These are phyloP conservation scores for Brachionus sp. DNA, from an alignment of 1,140 invertebrate genomes.

Conservation along the genomic window DNA sequence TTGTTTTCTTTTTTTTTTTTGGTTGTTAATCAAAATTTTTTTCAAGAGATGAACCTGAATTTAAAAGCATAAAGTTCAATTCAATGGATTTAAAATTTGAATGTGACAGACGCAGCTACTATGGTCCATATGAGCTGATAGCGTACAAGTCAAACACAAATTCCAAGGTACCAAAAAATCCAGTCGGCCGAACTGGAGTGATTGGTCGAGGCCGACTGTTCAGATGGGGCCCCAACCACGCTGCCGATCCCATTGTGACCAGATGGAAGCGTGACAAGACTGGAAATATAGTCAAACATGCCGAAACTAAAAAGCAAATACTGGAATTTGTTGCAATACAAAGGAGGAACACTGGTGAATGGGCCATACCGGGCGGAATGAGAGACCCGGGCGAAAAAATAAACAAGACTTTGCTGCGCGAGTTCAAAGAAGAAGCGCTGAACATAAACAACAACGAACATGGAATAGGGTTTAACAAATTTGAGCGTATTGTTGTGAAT, in stretches of 20 bases:
- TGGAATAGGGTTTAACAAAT: constrained; percentile 23
- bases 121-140: constrained; percentile 64
- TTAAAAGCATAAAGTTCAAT: constrained; percentile 68
- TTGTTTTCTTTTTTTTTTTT: not conserved
- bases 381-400: constrained; percentile 79
- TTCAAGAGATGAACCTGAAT: constrained; percentile 49
- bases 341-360: constrained; percentile 74
- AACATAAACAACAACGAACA: constrained; percentile 59
- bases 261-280: constrained; percentile 54
- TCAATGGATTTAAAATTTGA: constrained; percentile 68
- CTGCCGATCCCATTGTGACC: constrained; percentile 73
- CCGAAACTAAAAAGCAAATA: constrained; percentile 54
- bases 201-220: constrained; percentile 64
- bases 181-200: constrained; percentile 72
- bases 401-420: constrained; percentile 70
- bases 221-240: constrained; percentile 85
- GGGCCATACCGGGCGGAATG: constrained; percentile 87
- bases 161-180: constrained; percentile 62
- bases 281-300: constrained; percentile 66
- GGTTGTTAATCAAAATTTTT: not conserved
- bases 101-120: constrained; percentile 70
- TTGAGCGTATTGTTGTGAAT: not conserved
- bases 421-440: constrained; percentile 85
- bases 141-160: not conserved
- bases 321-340: constrained; percentile 83